Evolutionary conservation across 2,888 invertebrate species (phyloP), one percentile per base, ranked within the genome.

Genomic region (Monochamus alternatus): DNA sequence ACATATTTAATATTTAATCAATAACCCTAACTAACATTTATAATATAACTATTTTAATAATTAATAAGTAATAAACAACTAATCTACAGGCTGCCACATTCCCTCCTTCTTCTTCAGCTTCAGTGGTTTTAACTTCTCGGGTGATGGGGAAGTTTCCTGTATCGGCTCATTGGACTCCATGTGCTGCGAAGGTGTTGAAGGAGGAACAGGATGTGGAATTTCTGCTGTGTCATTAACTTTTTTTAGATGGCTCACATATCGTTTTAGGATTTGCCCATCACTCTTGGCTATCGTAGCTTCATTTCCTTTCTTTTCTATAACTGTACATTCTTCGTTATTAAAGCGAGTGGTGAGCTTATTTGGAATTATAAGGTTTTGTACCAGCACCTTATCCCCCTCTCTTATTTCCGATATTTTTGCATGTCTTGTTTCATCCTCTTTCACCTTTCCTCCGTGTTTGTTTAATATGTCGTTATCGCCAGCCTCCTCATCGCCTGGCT

Each of bases 391-490:
- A 74, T 77, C 76, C 32, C 78, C 78, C 8, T 43, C 22, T 71
- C 63, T 51, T 52, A 74, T 70, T 22, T 70, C 62, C 8, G 7
- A 65, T 14, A 73, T 51, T 67, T 71, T 77, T 44, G 77, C 62
- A 31, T 31, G 63, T 73, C 76, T 74, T 44, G 59, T 64, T 66
- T 55, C 43, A 58, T 74, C 75, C 59, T 75, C 77, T 72, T 62
- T 77, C 32, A 62, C 72, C 22, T 77, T 78, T 60, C 75, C 75
- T 70, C 73, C 77, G 64, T 77, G 66, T 78, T 77, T 78, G 43
- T 76, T 76, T 30, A 77, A 60, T 30, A 75, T 67, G 60, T 77
- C 78, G 10, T 52, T 60, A 58, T 78, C 77, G 52, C 44, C 59
- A 10, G 69, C 75, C 73, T 78, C 75, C 64, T 78, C 78, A 52